Conservation (phyloP, 2,888 invertebrate species). For the Myopa tessellatipennis region DNA sequence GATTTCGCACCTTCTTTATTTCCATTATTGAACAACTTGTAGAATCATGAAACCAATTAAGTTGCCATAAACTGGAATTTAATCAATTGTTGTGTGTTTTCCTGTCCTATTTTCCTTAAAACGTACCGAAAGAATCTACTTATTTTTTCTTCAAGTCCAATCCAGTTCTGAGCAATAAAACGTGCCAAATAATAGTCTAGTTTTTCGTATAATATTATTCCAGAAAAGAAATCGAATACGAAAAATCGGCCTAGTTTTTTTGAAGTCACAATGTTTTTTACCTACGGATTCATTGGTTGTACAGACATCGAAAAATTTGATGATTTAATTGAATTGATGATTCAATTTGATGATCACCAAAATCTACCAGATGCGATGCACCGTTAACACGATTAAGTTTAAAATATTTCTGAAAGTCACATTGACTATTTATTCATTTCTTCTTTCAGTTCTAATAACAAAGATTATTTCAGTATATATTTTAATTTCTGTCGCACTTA, state of each 20-base stretch:
- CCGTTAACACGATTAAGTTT: too few relatives aligned
- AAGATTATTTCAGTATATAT: not conserved
- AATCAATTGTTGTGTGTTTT: not conserved
- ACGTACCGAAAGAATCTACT: not conserved
- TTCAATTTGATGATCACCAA: too few relatives aligned
- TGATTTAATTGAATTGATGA: too few relatives aligned
- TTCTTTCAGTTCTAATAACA: too few relatives aligned
- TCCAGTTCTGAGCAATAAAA: not conserved
- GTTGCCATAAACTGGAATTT: not conserved
- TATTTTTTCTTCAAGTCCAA: not conserved
- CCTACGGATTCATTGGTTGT: too few relatives aligned
- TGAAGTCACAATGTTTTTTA: too few relatives aligned
- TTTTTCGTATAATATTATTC: not conserved
- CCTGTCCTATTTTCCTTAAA: not conserved
- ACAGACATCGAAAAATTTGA: too few relatives aligned
- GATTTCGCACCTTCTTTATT: too few relatives aligned
- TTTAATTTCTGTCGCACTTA: too few relatives aligned
- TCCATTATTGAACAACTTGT: too few relatives aligned
- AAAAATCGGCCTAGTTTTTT: too few relatives aligned
- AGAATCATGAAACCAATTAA: not conserved
- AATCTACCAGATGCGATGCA: too few relatives aligned
- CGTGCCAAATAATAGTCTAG: not conserved
- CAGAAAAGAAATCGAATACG: not conserved
- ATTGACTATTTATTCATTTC: not conserved
- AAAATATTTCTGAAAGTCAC: not conserved